Evolutionary conservation across 2,797 vertebrate species (phyloP).

Genomic region (Bovichtus variegatus): DNA sequence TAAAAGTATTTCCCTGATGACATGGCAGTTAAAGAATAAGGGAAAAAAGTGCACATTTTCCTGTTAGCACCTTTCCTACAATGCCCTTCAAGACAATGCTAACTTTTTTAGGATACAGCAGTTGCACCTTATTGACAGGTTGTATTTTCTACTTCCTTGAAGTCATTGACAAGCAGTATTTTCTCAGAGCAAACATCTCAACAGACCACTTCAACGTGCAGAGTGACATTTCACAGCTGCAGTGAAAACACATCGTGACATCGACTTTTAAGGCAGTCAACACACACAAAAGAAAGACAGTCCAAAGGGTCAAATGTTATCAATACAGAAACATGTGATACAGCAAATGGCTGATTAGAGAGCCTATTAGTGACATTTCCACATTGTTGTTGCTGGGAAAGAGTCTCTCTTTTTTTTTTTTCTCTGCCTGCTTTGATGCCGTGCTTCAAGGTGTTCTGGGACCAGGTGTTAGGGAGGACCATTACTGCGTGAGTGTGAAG

Average conservation of each 20-base stretch:
- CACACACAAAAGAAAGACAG: constrained; percentile 1
- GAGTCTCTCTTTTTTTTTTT: constrained; percentile 28
- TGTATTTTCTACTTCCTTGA: background rate
- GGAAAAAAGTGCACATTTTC: background rate
- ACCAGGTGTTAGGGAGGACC: constrained; percentile 64
- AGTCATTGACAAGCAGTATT: background rate
- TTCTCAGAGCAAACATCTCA: constrained; percentile 11
- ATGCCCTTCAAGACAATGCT: background rate
- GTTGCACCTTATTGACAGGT: background rate
- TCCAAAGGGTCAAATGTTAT: constrained; percentile 58
- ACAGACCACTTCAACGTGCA: background rate
- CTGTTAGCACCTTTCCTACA: background rate
- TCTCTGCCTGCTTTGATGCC: constrained; percentile 37
- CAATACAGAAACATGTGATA: constrained; percentile 44
- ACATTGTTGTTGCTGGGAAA: constrained; percentile 52
- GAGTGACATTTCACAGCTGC: constrained; percentile 47
- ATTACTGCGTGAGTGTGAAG: constrained; percentile 64
- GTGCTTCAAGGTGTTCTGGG: constrained; percentile 60
- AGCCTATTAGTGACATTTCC: constrained; percentile 50
- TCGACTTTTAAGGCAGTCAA: constrained; percentile 3
- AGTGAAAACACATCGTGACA: background rate
- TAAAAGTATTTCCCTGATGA: no score
- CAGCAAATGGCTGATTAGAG: constrained; percentile 53
- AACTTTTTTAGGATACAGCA: background rate
- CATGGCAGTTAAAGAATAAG: background rate